Base-by-base conservation (phyloP, 2,113 vertebrate genomes). In the Zapus hudsonius region DNA sequence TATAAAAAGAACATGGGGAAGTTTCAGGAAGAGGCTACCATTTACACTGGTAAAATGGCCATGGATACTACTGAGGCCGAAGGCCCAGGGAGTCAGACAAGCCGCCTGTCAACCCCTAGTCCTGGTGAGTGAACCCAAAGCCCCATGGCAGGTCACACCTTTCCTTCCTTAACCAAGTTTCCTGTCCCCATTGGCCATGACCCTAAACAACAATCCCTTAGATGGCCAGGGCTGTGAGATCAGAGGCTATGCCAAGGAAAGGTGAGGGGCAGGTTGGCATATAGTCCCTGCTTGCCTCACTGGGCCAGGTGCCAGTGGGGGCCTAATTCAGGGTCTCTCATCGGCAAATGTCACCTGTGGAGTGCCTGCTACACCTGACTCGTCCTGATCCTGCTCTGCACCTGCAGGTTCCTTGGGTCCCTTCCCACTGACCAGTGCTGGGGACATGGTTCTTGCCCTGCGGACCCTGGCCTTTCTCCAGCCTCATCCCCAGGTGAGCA, bases 321-420 rank as follows among this genome's bases (percentile, higher is more conserved):
- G 23, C 31, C 33, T 36, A 4, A 4, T 31, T 29, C 44, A 8
- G 5, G 13, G 25, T 81, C 63, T 23, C 74, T n/a, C 38, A 9
- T 42, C 20, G 66, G 59, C 2, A 22, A 5, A n/a, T 23, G 23
- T n/a, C 81, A 33, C 85, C 64, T 55, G 82, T 11, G 31, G 27
- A 57, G 25, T 12, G 1, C 1, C 76, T 59, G 33, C 23, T 3
- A 27, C 79, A 69, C 11, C 12, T 36, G 67, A 44, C 55, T 33
- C 23, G 25, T 52, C 81, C 55, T 25, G 63, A 81, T 33, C 11
- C 47, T 29, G 31, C 2, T 16, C 61, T 4, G 47, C 86, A 38
- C 75, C 42, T 86, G 72, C 91, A 98, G 97, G 94, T 87, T 95
- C 97, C 79, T 97, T 96, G 76, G 95, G 96, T 44, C 96, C 97